Base-by-base conservation (phyloP, 2,888 invertebrate species). In the Dysmachus trigonus region DNA sequence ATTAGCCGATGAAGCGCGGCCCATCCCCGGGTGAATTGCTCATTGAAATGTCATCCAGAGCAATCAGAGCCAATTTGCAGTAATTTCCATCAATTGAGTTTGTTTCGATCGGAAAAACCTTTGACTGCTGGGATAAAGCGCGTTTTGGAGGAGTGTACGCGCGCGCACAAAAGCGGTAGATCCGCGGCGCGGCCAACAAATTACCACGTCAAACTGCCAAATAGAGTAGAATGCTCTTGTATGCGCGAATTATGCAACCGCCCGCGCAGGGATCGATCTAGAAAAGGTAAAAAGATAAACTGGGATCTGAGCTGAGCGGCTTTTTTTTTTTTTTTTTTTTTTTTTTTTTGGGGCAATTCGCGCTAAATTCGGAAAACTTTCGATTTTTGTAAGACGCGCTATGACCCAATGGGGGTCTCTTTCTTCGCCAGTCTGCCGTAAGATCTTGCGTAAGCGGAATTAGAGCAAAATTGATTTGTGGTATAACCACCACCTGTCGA, bases 21-120 rank as follows among this genome's bases (percentile, higher is more conserved):
- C 81, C 81, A 83, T 72, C 83, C 71, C 71, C 30, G 72, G 83
- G 38, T 72, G 83, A 83, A 72, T 72, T 72, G 72, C 30, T 62
- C 83, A 83, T 83, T 83, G 71, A 83, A 83, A 83, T 83, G 83
- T 72, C 72, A 83, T 72, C 83, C 72, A 83, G 83, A 41, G 31
- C 83, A 83, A 83, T 83, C 83, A 72, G 35, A 82, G 71, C 30
- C 83, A 83, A 83, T 83, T 82, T 72, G 41, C n/a, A 41, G 72
- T 38, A 83, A 83, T 83, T 83, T 41, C 41, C 83, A 83, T 83
- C 83, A 83, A 83, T 83, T 83, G 83, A 72, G 83, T 62, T 82
- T 82, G 27, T 62, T 53, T 82, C 53, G 33, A 82, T 82, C 22
- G 81, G 81, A 38, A 82, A 82, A 77, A 47, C 77, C 62, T 41